A percentile compares a stretch with the other conserved stretches of the same genome.
These are phyloP conservation scores for Unio pictorum DNA, from an alignment of 2,888 invertebrate genomes.

Conservation along the genomic window DNA sequence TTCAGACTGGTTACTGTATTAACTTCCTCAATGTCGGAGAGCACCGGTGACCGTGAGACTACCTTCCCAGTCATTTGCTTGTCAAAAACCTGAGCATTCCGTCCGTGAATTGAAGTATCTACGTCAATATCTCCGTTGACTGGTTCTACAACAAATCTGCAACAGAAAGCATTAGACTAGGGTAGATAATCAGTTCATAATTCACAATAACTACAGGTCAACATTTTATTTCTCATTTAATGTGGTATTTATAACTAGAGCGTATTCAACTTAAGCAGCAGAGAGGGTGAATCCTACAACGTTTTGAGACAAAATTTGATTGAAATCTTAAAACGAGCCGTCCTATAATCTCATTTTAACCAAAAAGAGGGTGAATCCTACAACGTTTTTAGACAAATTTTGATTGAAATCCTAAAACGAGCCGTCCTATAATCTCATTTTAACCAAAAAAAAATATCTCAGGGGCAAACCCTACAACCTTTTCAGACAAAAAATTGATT, in stretches of 20 bases:
- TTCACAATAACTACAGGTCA: background rate
- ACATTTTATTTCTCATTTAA: background rate
- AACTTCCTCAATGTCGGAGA: slow-evolving; percentile 62
- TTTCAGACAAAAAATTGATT: too few relatives aligned
- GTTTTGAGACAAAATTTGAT: too few relatives aligned
- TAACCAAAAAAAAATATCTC: too few relatives aligned
- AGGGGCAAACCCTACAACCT: too few relatives aligned
- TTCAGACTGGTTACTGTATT: slow-evolving; percentile 55
- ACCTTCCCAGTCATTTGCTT: slow-evolving; percentile 34
- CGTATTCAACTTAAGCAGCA: too few relatives aligned
- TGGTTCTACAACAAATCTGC: slow-evolving; percentile 43
- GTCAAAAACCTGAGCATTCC: slow-evolving; percentile 48
- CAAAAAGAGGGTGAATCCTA: too few relatives aligned
- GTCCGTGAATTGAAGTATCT: slow-evolving; percentile 19
- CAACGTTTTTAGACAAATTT: too few relatives aligned
- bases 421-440: too few relatives aligned
- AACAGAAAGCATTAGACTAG: slow-evolving; percentile 1
- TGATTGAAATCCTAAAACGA: too few relatives aligned
- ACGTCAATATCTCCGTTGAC: slow-evolving; percentile 31
- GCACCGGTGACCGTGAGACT: slow-evolving; percentile 47
- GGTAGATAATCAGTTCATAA: background rate
- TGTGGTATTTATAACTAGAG: background rate
- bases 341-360: too few relatives aligned
- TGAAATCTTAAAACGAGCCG: too few relatives aligned
- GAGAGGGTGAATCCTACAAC: too few relatives aligned